Evolutionary conservation across 1,140 invertebrate species (phyloP), one percentile per base, ranked within the genome.

Genomic region (Capitella teleta): DNA sequence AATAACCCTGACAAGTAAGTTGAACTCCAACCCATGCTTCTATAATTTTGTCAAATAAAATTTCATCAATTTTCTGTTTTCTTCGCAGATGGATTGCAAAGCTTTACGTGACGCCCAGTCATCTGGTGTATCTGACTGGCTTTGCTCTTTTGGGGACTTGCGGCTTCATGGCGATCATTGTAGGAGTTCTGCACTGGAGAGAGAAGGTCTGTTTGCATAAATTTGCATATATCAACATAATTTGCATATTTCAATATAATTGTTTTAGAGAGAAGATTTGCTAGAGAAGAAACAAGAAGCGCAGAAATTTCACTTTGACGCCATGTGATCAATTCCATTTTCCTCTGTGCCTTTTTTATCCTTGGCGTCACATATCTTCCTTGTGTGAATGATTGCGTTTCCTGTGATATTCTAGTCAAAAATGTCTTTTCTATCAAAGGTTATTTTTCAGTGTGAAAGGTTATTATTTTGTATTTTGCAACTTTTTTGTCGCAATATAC

Each of bases 21-120:
- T 40, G 5, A 10, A 18, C 25, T 8, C 8, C 38, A 16, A 21
- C 2, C 25, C 10, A 40, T 37, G n/a, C n/a, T n/a, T n/a, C n/a
- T n/a, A n/a, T n/a, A n/a, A 10, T 16, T 34, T 16, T 34, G 32
- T 34, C 10, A 10, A 34, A 12, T 34, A 34, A n/a, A 34, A 5
- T 38, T 5, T 38, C 36, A 4, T 38, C 16, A 18, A 12, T 38
- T 6, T 18, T 40, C 2, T 16, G 25, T 40, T n/a, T 21, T 24
- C n/a, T 51, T 58, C 58, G 16, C 56, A 73, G 72, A 10, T 99
- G 95, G 95, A 83, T 82, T 56, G 87, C 82, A 19, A 87, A 93
- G 65, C 71, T 99, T 4, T 99, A 95, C 76, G 85, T 98, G 0
- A 97, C 93, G 0, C 93, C 94, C 0, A 94, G 88, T 67, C 87